phyloP scores from a whole-genome alignment of 2,888 invertebrate genomes.

The Unio delphinus region DNA sequence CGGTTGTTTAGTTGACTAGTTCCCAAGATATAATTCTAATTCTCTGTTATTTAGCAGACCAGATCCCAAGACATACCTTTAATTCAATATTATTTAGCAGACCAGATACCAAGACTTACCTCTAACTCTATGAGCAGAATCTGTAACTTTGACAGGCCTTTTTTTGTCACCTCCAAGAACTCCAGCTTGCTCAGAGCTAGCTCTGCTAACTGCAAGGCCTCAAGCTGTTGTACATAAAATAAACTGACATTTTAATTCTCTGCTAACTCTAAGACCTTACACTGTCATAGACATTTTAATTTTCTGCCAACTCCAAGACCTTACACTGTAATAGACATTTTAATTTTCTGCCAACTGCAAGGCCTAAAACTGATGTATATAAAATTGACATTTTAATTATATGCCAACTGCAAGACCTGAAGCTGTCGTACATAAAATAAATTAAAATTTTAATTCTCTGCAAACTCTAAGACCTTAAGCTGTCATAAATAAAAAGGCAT shows the following conservation, averaged over 20 bases:
- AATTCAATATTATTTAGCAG: neutral
- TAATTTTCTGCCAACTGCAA: slow-evolving; percentile 2
- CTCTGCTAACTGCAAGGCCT: slow-evolving; percentile 58
- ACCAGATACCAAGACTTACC: slow-evolving; percentile 40
- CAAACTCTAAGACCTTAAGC: too few species aligned
- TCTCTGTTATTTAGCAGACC: neutral
- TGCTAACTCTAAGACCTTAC: slow-evolving; percentile 55
- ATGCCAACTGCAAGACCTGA: too few species aligned
- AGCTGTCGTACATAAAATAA: too few species aligned
- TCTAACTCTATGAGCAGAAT: slow-evolving; percentile 65
- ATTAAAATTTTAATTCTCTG: too few species aligned
- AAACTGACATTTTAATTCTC: slow-evolving; percentile 15
- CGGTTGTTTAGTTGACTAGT: too few species aligned
- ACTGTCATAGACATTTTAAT: slow-evolving; percentile 14
- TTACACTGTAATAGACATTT: slow-evolving; percentile 22
- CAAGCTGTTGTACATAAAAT: slow-evolving; percentile 44
- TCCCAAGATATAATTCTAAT: neutral
- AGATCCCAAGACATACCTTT: neutral
- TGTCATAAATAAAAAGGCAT: too few species aligned
- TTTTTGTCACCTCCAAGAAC: slow-evolving; percentile 64
- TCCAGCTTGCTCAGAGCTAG: slow-evolving; percentile 65
- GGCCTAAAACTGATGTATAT: too few species aligned
- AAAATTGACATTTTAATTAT: too few species aligned
- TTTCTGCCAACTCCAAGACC: slow-evolving; percentile 1
- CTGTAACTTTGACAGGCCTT: slow-evolving; percentile 64